These are phyloP conservation scores for Tympanoctomys barrerae DNA, from an alignment of 2,797 vertebrate genomes.

Conservation along the genomic window DNA sequence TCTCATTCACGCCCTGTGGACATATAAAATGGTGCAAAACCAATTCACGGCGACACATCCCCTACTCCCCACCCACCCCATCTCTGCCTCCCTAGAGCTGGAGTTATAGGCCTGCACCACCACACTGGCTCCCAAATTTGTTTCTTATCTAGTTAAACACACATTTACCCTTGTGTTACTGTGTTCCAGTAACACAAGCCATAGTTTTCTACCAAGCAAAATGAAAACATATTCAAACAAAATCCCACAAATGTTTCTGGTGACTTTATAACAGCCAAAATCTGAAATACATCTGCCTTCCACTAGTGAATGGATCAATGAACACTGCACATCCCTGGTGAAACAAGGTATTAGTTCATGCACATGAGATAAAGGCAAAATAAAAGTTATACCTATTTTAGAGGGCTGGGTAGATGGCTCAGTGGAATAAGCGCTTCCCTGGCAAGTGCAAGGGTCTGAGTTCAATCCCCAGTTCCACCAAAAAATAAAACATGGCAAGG, in stretches of 20 bases:
- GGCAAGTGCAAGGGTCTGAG: no score
- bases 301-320: background rate
- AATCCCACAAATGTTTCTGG: background rate
- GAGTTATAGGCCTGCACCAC: background rate
- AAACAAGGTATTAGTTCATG: background rate
- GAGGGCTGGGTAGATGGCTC: no score
- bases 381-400: background rate
- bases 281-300: conserved; percentile 12
- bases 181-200: background rate
- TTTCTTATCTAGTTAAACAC: background rate
- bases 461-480: no score
- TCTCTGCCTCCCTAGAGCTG: background rate
- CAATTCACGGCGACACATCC: background rate
- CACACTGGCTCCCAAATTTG: background rate
- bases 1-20: no score
- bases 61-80: no score
- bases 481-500: background rate
- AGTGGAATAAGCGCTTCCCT: no score
- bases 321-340: background rate
- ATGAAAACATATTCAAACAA: conserved; percentile 24
- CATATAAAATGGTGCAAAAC: background rate
- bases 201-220: conserved; percentile 13
- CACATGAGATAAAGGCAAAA: background rate
- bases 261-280: background rate
- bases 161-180: background rate